Conservation (phyloP, 2,113 vertebrate genomes). For the Rafetus swinhoei region DNA sequence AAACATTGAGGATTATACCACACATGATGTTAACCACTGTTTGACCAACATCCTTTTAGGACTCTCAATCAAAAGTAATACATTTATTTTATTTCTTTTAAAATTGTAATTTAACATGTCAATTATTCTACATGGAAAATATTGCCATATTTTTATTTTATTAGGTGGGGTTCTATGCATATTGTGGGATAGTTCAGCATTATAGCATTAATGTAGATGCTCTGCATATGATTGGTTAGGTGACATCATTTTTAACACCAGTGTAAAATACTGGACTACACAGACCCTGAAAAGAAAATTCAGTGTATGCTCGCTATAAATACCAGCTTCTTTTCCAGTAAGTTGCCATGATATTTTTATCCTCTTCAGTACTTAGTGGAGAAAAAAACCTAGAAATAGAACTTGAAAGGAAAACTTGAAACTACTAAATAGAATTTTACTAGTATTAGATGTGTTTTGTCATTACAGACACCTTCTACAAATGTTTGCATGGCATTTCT, state of each 20-base stretch:
- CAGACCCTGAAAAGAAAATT: conserved; percentile 27
- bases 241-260: conserved; percentile 46
- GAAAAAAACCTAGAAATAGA: conserved; percentile 39
- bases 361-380: conserved; percentile 43
- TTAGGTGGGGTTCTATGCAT: not conserved
- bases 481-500: not conserved
- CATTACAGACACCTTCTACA: not conserved
- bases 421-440: conserved; percentile 33
- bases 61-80: not conserved
- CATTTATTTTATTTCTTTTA: not conserved
- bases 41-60: not conserved
- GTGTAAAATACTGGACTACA: conserved; percentile 17
- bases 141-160: conserved; percentile 8
- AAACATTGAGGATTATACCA: conserved; percentile 26
- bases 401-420: conserved; percentile 29
- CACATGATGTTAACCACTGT: not conserved
- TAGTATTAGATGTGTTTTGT: conserved; percentile 41
- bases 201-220: conserved; percentile 31
- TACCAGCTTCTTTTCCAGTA: conserved; percentile 46
- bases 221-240: not conserved
- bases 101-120: not conserved
- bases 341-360: conserved; percentile 12
- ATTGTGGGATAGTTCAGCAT: conserved; percentile 3
- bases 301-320: conserved; percentile 35
- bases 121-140: conserved; percentile 15